Evolutionary conservation across 37 sponge, comb jelly and placozoan species (phyloP), one percentile per base, ranked within the genome.

Genomic region (Beroe forskalii): DNA sequence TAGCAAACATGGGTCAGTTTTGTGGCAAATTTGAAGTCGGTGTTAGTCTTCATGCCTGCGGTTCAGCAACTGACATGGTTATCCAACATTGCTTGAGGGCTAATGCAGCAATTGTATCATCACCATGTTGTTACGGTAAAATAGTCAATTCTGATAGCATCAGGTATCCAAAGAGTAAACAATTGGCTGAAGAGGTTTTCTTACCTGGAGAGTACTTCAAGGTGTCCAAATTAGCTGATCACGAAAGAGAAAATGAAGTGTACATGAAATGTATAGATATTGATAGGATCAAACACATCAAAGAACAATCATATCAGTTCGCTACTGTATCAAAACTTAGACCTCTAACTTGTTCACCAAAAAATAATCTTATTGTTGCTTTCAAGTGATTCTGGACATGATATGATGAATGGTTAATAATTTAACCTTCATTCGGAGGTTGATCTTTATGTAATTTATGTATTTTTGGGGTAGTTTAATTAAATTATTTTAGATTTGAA

Each of bases 231-330:
- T 44, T 44, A 42, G 44, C 86, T 17, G 86, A 80, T 24, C 86
- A 80, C 25, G 28, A 44, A 24, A 44, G 60, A 27, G 40, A 80
- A 27, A 42, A 40, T 40, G 86, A 80, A 25, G 33, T 22, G 12
- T 41, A 22, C 60, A 80, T 80, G 86, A 80, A 80, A 27, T 80
- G 86, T 80, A 41, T 80, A 17, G 86, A 80, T 42, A 80, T 80
- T 44, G 86, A 80, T 80, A 40, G 86, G 27, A 25, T 41, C 4
- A 25, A 42, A 37, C 60, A 44, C 33, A 32, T 80, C 12, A 40
- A 41, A 30, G 86, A 80, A 6, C n/a, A 23, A n/a, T 43, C 48
- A 1, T 80, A 80, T 38, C 44, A 80, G 86, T 44, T 23, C 42
- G 86, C 33, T 6, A 41, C 48, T 80, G 41, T 80, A 41, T 80